Evolutionary conservation across 2,888 invertebrate genomes (phyloP).

Genomic region (Pollenia griseotomentosa): DNA sequence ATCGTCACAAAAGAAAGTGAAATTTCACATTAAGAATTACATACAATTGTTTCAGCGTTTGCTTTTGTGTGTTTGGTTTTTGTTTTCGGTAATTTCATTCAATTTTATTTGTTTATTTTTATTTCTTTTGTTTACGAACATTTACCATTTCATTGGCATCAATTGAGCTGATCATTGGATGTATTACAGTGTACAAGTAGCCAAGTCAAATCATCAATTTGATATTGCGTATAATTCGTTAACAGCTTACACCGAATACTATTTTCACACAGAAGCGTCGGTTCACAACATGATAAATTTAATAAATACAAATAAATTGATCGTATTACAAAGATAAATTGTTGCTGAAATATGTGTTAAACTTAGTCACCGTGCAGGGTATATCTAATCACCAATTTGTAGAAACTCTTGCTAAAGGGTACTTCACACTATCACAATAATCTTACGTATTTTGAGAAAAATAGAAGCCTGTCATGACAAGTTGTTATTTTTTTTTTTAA

Average conservation of each 20-base stretch:
- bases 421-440: too few relatives aligned
- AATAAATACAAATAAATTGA: neutral
- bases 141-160: conserved; percentile 65
- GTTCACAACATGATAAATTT: neutral
- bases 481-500: too few relatives aligned
- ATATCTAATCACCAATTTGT: too few relatives aligned
- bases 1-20: conserved; percentile 72
- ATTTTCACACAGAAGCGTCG: neutral
- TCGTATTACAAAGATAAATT: neutral
- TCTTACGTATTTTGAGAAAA: too few relatives aligned
- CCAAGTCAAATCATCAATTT: conserved; percentile 54
- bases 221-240: conserved; percentile 61
- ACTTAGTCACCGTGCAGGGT: too few relatives aligned
- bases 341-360: neutral
- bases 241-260: conserved; percentile 24
- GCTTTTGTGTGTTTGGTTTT: conserved; percentile 26
- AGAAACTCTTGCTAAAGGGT: too few relatives aligned
- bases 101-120: conserved; percentile 38
- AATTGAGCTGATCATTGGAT: conserved; percentile 52
- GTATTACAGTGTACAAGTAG: conserved; percentile 47
- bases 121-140: conserved; percentile 54
- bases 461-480: too few relatives aligned
- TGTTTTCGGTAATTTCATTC: conserved; percentile 45
- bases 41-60: conserved; percentile 60
- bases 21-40: conserved; percentile 73